Evolutionary conservation across 2,797 vertebrate genomes (phyloP), one percentile per base, ranked within the genome.

Genomic region (Hemitrygon akajei): DNA sequence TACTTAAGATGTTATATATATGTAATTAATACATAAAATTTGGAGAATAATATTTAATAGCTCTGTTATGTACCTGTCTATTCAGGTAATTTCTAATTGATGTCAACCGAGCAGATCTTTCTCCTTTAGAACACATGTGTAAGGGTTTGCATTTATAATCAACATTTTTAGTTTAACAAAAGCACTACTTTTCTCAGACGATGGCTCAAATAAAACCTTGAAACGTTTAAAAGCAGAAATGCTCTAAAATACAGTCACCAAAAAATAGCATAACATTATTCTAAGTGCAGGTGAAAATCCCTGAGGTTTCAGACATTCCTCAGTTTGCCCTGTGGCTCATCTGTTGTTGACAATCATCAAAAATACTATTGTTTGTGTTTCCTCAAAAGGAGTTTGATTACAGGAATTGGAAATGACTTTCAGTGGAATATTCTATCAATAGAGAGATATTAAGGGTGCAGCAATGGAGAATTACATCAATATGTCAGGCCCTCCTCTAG

Each of bases 401-500:
- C 30, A 34, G 86, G 69, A 37, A 69, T 91, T 30, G 69, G n/a
- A 84, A 63, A 30, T 91, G 86, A 91, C 60, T 91, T 91, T 30
- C 10, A 16, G 16, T 91, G 60, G 63, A 91, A 91, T 37, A 91
- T 91, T 22, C 86, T 91, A 91, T 91, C 60, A 91, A 91, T 37
- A 91, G 7, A n/a, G 60, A 91, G 30, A n/a, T 7, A 91, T n/a
- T 69, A 37, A 91, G 60, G 37, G 18, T 91, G 86, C 69, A 91
- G n/a, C 30, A 20, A n/a, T 91, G n/a, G 86, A 91, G 63, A 91
- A n/a, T 91, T 60, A 91, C 63, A 60, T 91, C 86, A 91, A 91
- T 69, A 91, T 69, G 86, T 69, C 60, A 66, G 60, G 34, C 34
- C 60, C 86, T 66, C 86, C 30, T n/a, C 20, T n/a, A 20, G 63